Conservation (phyloP, 2,888 invertebrate genomes). For the Eristalis arbustorum region DNA sequence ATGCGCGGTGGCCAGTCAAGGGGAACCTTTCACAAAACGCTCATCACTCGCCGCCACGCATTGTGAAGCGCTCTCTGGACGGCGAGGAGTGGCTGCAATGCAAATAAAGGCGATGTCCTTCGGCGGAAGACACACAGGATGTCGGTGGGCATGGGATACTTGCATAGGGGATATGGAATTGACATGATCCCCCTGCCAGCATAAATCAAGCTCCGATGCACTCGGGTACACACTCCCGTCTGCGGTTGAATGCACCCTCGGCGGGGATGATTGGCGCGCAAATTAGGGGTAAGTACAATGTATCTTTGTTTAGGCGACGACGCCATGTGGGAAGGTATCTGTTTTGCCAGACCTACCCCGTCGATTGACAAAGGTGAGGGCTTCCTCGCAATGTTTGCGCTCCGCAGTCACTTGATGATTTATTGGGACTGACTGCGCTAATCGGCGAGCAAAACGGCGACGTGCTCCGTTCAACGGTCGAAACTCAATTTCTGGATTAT, state of each 20-base stretch:
- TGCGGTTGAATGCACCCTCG: slow-evolving; percentile 58
- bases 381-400: background rate
- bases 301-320: slow-evolving; percentile 1
- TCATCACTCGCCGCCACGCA: slow-evolving; percentile 11
- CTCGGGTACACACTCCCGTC: slow-evolving; percentile 42
- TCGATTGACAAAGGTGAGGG: background rate
- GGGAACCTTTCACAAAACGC: slow-evolving; percentile 37
- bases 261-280: slow-evolving; percentile 28
- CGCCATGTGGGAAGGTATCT: background rate
- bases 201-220: slow-evolving; percentile 56
- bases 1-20: slow-evolving; percentile 32
- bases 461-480: background rate
- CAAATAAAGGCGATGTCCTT: slow-evolving; percentile 39
- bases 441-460: slow-evolving; percentile 32
- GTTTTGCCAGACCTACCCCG: background rate
- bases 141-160: slow-evolving; percentile 38
- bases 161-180: slow-evolving; percentile 50
- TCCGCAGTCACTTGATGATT: slow-evolving; percentile 13
- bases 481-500: slow-evolving; percentile 29
- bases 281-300: slow-evolving; percentile 26
- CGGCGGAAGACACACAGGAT: slow-evolving; percentile 17
- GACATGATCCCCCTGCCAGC: slow-evolving; percentile 44
- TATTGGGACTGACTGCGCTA: slow-evolving; percentile 22
- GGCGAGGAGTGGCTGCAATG: slow-evolving; percentile 5
- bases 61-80: slow-evolving; percentile 10